phyloP scores from a whole-genome alignment of 2,888 invertebrate species.

The Callosobruchus maculatus region DNA sequence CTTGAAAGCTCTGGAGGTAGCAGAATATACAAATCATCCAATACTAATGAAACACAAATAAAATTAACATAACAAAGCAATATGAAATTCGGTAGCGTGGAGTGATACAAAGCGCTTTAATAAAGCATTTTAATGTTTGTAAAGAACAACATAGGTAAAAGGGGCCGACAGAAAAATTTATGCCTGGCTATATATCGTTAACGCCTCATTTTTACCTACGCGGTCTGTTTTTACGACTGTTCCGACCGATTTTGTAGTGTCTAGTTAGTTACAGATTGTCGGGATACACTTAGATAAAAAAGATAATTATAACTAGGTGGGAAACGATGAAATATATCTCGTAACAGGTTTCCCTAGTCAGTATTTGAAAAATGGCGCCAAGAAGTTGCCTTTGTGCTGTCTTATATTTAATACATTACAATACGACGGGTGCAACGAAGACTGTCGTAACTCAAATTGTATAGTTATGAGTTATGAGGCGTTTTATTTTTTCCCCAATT shows the following conservation, averaged over 20 bases:
- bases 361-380: too few species aligned
- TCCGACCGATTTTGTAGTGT: background rate
- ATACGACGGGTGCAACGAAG: too few species aligned
- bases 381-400: too few species aligned
- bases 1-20: background rate
- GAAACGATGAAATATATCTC: too few species aligned
- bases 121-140: background rate
- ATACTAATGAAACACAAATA: background rate
- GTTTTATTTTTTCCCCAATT: too few species aligned
- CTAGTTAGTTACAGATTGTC: background rate
- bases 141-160: background rate
- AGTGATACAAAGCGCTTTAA: background rate
- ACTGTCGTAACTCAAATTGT: too few species aligned
- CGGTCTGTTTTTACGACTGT: background rate
- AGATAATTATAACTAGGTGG: background rate
- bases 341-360: too few species aligned
- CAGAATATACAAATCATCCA: background rate
- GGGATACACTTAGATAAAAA: background rate
- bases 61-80: background rate
- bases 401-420: too few species aligned
- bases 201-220: background rate
- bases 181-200: background rate
- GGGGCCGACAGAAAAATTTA: background rate
- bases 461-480: too few species aligned
- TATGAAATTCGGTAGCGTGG: background rate